These are phyloP conservation scores for Lathronympha strigana DNA, from an alignment of 2,888 invertebrate species.

Conservation along the genomic window DNA sequence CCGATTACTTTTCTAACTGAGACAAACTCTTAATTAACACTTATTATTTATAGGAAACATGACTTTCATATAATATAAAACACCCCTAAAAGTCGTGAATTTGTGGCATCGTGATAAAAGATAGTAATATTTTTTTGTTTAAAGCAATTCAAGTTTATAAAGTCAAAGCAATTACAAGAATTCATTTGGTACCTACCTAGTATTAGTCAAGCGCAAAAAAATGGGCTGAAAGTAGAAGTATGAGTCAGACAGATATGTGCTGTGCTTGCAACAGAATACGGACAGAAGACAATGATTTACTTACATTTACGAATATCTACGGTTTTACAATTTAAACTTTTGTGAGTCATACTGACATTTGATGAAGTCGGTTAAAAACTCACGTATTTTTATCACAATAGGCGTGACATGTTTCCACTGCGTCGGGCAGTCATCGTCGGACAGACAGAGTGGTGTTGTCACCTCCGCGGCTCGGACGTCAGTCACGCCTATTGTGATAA, in stretches of 20 bases:
- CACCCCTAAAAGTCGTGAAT: background rate
- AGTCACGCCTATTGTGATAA: no score
- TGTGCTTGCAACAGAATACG: background rate
- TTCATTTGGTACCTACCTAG: no score
- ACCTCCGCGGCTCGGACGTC: no score
- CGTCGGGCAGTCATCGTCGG: no score
- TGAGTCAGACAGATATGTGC: no score
- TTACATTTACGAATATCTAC: background rate
- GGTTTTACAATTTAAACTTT: background rate
- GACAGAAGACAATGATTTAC: conserved; percentile 20
- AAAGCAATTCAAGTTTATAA: background rate
- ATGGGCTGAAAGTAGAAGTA: background rate
- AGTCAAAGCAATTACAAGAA: background rate
- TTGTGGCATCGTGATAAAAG: background rate
- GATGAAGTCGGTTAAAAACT: no score
- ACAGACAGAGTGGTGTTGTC: no score
- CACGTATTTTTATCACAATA: no score
- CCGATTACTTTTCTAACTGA: background rate
- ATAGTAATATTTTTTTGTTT: background rate
- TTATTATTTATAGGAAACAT: conserved; percentile 8
- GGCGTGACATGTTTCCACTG: no score
- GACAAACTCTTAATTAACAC: background rate
- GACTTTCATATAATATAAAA: background rate
- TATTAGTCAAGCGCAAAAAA: background rate
- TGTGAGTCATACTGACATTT: no score